A percentile compares a stretch with the other conserved stretches of the same genome.
These are phyloP conservation scores for Battus philenor DNA, from an alignment of 1,140 invertebrate species.

Conservation along the genomic window DNA sequence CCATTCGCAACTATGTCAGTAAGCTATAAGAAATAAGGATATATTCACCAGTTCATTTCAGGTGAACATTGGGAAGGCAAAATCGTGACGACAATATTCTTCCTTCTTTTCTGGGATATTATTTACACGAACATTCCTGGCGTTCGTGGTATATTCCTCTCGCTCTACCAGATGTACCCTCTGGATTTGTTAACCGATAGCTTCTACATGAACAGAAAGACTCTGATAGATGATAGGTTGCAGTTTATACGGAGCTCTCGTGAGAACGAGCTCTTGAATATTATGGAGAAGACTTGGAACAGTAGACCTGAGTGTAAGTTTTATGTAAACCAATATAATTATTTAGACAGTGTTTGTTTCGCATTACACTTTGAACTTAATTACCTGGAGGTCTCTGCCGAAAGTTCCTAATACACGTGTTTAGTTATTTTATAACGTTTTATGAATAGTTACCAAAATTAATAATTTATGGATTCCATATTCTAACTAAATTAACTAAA, in stretches of 20 bases:
- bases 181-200: slow-evolving; percentile 80
- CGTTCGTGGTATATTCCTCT: slow-evolving; percentile 79
- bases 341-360: too few species aligned
- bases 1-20: too few species aligned
- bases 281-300: slow-evolving; percentile 59
- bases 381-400: too few species aligned
- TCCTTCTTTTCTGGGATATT: slow-evolving; percentile 86
- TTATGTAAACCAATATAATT: too few species aligned
- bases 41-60: too few species aligned
- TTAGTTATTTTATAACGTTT: too few species aligned
- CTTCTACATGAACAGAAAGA: slow-evolving; percentile 80
- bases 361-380: too few species aligned
- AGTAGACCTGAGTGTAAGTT: slow-evolving; percentile 54
- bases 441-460: too few species aligned
- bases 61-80: slow-evolving; percentile 83
- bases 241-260: slow-evolving; percentile 52
- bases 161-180: slow-evolving; percentile 80
- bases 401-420: too few species aligned
- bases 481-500: too few species aligned
- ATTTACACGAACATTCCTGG: slow-evolving; percentile 78
- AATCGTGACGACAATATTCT: slow-evolving; percentile 80
- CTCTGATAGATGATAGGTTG: slow-evolving; percentile 77
- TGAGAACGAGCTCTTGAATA: slow-evolving; percentile 49
- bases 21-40: too few species aligned
- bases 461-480: too few species aligned